Percentiles rank a stretch among this genome's conserved stretches.
Evolutionary conservation across 2,888 invertebrate genomes (phyloP).

Genomic region (Cephus rjabovi): DNA sequence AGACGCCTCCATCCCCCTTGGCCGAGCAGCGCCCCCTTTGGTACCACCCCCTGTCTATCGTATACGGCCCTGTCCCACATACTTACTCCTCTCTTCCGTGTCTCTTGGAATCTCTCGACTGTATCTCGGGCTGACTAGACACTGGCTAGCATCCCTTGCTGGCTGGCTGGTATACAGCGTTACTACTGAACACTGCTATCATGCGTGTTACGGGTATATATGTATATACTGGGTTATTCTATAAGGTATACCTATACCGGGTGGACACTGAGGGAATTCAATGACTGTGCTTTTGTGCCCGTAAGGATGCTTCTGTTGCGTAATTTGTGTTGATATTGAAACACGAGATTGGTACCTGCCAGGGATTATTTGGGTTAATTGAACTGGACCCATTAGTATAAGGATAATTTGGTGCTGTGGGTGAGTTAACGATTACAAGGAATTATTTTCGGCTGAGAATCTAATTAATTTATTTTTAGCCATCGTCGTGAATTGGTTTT

Average conservation of each 20-base stretch:
- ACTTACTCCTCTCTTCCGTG: background rate
- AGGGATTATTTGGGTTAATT: background rate
- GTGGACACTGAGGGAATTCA: background rate
- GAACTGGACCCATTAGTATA: background rate
- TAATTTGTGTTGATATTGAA: background rate
- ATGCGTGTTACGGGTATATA: background rate
- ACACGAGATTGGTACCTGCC: background rate
- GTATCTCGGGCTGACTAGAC: background rate
- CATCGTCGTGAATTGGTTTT: background rate
- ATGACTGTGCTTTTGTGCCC: background rate
- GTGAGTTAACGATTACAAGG: background rate
- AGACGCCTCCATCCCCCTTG: background rate
- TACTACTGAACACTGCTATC: background rate
- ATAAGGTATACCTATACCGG: background rate
- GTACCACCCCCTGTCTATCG: background rate
- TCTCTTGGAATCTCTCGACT: background rate
- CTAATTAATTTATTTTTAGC: background rate
- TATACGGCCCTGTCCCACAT: background rate
- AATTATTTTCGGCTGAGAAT: background rate
- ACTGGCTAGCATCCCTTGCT: background rate
- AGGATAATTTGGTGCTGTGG: background rate
- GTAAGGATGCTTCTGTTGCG: background rate
- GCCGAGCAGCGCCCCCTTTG: background rate
- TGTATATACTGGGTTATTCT: background rate
- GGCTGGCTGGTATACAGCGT: background rate